Percentiles rank a stretch among this genome's conserved stretches.
These are phyloP conservation scores for Hirtodrosophila duncani DNA, from an alignment of 2,888 invertebrate species.

Conservation along the genomic window DNA sequence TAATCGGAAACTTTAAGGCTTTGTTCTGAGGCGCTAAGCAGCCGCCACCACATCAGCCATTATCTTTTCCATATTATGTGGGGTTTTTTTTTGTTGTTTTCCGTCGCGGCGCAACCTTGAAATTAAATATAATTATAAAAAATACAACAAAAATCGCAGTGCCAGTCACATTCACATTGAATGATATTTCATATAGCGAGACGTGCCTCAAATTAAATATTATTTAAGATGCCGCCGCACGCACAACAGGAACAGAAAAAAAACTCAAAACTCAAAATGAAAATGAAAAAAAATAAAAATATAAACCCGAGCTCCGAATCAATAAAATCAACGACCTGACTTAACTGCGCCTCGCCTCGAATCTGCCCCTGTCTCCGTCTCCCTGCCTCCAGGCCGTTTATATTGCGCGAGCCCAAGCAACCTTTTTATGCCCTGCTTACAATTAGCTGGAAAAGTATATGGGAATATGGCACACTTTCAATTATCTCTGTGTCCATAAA, in stretches of 20 bases:
- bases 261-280: background rate
- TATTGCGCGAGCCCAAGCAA: too few species aligned
- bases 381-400: too few species aligned
- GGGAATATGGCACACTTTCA: too few species aligned
- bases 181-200: conserved; percentile 63
- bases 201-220: conserved; percentile 71
- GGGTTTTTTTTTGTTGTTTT: conserved; percentile 63
- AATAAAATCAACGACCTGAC: conserved; percentile 60
- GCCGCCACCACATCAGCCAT: conserved; percentile 54
- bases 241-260: conserved; percentile 46
- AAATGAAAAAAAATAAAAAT: conserved; percentile 7
- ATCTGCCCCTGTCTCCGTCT: conserved; percentile 21
- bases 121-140: conserved; percentile 72
- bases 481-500: too few species aligned
- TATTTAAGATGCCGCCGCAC: conserved; percentile 68
- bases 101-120: conserved; percentile 60
- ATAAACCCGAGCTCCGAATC: conserved; percentile 53
- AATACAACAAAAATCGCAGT: conserved; percentile 50
- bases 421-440: conserved; percentile 24
- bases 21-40: conserved; percentile 71
- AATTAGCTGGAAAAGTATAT: too few species aligned
- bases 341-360: conserved; percentile 16
- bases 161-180: conserved; percentile 42
- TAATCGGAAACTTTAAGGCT: conserved; percentile 45
- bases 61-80: conserved; percentile 51